These are phyloP conservation scores for Leptogaster cylindrica DNA, from an alignment of 2,888 invertebrate genomes.

Conservation along the genomic window DNA sequence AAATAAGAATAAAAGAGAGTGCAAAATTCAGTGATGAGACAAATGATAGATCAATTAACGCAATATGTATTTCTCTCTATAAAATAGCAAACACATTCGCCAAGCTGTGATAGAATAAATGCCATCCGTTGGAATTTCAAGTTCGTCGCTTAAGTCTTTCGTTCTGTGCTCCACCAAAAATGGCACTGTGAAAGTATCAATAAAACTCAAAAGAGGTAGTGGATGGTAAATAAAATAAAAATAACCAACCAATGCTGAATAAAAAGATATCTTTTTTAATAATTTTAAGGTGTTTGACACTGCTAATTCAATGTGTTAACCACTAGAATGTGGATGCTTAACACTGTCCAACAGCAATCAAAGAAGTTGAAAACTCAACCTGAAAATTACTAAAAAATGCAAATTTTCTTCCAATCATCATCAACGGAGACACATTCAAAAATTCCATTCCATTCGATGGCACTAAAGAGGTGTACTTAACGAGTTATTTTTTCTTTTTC, in stretches of 20 bases:
- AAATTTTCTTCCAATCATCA: slow-evolving; percentile 42
- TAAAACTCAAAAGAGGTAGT: slow-evolving; percentile 15
- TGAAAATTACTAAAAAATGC: slow-evolving; percentile 37
- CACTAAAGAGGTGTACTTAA: slow-evolving; percentile 16
- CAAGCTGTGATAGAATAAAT: no score
- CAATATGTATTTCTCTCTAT: no score
- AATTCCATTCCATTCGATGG: slow-evolving; percentile 39
- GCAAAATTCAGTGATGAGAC: no score
- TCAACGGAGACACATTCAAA: slow-evolving; percentile 38
- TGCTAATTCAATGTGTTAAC: slow-evolving; percentile 43
- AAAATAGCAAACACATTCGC: no score
- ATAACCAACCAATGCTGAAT: neutral
- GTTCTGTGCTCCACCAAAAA: no score
- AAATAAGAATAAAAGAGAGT: no score
- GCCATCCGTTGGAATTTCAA: no score
- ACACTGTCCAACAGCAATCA: slow-evolving; percentile 30
- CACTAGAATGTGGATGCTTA: slow-evolving; percentile 30
- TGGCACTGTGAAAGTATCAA: no score
- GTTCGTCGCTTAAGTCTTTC: no score
- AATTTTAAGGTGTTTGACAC: slow-evolving; percentile 43
- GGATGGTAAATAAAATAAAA: slow-evolving; percentile 18
- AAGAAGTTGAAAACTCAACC: slow-evolving; percentile 20
- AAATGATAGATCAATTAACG: no score
- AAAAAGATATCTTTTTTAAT: slow-evolving; percentile 19
- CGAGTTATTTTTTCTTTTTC: neutral